These are phyloP conservation scores for Parapsyche elsis DNA, from an alignment of 1,140 invertebrate genomes.

Conservation along the genomic window DNA sequence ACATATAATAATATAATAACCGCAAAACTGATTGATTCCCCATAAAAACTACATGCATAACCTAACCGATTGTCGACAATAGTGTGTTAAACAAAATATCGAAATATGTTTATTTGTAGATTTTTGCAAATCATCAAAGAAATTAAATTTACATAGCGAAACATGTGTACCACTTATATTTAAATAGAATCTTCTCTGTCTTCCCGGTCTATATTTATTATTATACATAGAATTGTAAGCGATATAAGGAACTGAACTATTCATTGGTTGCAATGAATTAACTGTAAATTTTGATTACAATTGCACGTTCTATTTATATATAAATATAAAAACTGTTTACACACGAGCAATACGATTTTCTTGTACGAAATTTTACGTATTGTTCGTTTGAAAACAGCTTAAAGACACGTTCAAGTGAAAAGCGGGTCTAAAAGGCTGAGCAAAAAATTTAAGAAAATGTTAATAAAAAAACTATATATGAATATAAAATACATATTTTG, in stretches of 20 bases:
- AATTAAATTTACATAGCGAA: conserved; percentile 12
- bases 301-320: background rate
- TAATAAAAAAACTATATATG: background rate
- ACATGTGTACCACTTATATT: conserved; percentile 29
- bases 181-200: conserved; percentile 42
- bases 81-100: conserved; percentile 30
- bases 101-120: conserved; percentile 31
- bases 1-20: background rate
- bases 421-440: conserved; percentile 23
- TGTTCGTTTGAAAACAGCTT: background rate
- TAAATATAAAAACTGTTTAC: background rate
- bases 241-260: background rate
- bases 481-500: conserved; percentile 15
- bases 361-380: background rate
- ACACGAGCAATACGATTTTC: background rate
- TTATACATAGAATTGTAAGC: conserved; percentile 19
- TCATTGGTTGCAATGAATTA: background rate
- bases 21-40: background rate
- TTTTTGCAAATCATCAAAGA: conserved; percentile 17
- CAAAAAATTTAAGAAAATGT: conserved; percentile 5
- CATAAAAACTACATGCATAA: background rate
- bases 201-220: conserved; percentile 36
- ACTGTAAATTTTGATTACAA: no score
- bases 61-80: conserved; percentile 20
- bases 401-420: conserved; percentile 10